Evolutionary conservation across 2,888 invertebrate species (phyloP).

Genomic region (Mystacides longicornis): DNA sequence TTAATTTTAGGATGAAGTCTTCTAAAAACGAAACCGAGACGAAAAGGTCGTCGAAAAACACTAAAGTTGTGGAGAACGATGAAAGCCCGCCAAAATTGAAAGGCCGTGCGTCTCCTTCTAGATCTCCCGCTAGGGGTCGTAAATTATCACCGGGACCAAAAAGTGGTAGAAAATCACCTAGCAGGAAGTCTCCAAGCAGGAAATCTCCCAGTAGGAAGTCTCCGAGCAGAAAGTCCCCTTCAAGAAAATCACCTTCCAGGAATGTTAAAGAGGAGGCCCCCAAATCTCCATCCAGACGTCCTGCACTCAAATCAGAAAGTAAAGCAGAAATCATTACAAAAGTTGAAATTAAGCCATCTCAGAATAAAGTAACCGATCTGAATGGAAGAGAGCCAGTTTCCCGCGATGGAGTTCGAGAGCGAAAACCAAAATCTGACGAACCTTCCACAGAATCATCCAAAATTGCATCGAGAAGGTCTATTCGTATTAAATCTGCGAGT

Average conservation of each 20-base stretch:
- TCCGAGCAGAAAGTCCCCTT: constrained; percentile 45
- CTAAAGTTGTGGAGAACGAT: constrained; percentile 31
- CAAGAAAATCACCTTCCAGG: constrained; percentile 45
- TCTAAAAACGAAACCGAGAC: constrained; percentile 16
- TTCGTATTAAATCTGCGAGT: constrained; percentile 38
- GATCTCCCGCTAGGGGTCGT: constrained; percentile 37
- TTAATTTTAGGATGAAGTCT: constrained; percentile 24
- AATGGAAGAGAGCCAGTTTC: constrained; percentile 8
- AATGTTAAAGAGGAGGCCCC: constrained; percentile 32
- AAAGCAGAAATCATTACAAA: constrained; percentile 30
- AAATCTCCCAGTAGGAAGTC: constrained; percentile 37
- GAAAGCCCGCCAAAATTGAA: constrained; percentile 38
- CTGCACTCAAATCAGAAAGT: constrained; percentile 32
- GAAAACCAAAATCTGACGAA: constrained; percentile 37
- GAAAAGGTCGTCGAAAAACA: constrained; percentile 23
- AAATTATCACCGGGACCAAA: constrained; percentile 17
- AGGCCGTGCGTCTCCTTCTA: constrained; percentile 36
- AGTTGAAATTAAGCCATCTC: background rate
- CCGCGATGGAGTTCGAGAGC: constrained; percentile 28
- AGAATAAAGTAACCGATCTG: background rate
- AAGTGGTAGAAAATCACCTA: constrained; percentile 39
- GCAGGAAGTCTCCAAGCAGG: constrained; percentile 45
- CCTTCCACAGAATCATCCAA: constrained; percentile 34
- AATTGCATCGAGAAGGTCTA: constrained; percentile 35
- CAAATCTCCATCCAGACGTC: constrained; percentile 39